Percentiles rank a stretch among this genome's conserved stretches.
Conservation (phyloP, 1,140 invertebrate species). For the Pseudoatta argentina region DNA sequence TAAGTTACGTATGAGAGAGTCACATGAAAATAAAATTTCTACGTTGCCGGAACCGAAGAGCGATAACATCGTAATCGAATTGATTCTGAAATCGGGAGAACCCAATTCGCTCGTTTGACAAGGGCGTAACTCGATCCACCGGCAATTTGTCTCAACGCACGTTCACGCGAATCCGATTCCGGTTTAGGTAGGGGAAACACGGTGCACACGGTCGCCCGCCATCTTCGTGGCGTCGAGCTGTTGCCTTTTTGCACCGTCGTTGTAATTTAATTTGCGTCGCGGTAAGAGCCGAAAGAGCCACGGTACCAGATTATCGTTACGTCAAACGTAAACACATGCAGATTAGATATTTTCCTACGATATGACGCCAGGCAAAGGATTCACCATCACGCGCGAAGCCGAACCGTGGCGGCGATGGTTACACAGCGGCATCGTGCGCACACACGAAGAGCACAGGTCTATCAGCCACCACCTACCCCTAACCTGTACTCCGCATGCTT, state of each 20-base stretch:
- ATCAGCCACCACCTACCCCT: slow-evolving; percentile 47
- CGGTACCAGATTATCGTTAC: slow-evolving; percentile 71
- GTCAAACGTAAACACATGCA: slow-evolving; percentile 83
- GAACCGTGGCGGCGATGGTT: slow-evolving; percentile 47
- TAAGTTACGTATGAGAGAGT: not conserved
- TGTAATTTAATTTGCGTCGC: slow-evolving; percentile 57
- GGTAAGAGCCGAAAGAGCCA: slow-evolving; percentile 67
- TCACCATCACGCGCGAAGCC: slow-evolving; percentile 51
- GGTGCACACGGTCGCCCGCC: slow-evolving; percentile 22
- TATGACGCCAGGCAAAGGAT: slow-evolving; percentile 79
- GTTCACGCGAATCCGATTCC: slow-evolving; percentile 58
- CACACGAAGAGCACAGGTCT: slow-evolving; percentile 6
- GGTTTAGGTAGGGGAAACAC: not conserved
- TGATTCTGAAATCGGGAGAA: slow-evolving; percentile 55
- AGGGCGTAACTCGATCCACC: slow-evolving; percentile 53
- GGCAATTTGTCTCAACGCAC: slow-evolving; percentile 57
- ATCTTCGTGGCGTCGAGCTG: slow-evolving; percentile 50
- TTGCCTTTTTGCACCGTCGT: slow-evolving; percentile 43
- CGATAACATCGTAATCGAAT: slow-evolving; percentile 49
- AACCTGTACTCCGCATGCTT: slow-evolving; percentile 48
- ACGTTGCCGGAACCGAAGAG: slow-evolving; percentile 5
- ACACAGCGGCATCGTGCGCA: not conserved
- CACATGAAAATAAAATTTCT: slow-evolving; percentile 3
- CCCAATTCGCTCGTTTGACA: slow-evolving; percentile 55
- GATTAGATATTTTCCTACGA: slow-evolving; percentile 83